Percentiles rank a stretch among this genome's conserved stretches.
These are phyloP conservation scores for Grus americana DNA, from an alignment of 2,113 vertebrate genomes.

Conservation along the genomic window DNA sequence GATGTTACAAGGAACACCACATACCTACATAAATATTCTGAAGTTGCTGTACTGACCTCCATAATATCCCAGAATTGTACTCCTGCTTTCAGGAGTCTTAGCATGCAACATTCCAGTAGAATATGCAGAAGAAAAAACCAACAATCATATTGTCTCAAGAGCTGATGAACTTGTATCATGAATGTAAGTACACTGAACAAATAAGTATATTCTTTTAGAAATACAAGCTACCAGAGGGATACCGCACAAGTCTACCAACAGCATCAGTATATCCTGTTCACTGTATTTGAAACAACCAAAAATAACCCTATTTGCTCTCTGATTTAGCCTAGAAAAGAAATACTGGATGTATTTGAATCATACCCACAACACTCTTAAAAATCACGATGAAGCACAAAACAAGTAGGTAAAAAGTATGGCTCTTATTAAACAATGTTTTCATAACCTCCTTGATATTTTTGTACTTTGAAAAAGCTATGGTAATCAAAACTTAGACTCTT, in stretches of 20 bases:
- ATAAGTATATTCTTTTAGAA: not conserved
- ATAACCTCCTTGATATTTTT: not conserved
- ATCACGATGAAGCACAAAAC: not conserved
- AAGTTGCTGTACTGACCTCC: not conserved
- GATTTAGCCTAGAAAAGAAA: not conserved
- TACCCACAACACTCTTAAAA: not conserved
- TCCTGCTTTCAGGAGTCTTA: not conserved
- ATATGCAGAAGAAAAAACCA: not conserved
- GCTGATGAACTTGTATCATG: not conserved
- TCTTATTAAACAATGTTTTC: not conserved
- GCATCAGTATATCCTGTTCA: not conserved
- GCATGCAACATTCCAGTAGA: not conserved
- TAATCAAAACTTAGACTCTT: not conserved
- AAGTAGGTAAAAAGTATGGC: not conserved
- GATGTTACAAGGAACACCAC: not conserved
- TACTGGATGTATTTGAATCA: not conserved
- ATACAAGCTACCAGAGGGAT: not conserved
- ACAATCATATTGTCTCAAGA: not conserved
- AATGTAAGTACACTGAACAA: not conserved
- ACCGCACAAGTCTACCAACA: not conserved
- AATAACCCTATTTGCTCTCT: not conserved
- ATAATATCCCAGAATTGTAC: not conserved
- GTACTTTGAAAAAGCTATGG: not conserved
- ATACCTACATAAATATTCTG: fast-evolving
- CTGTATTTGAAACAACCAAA: not conserved